These are phyloP conservation scores for Mus musculus DNA, from an alignment of 2,113 vertebrate species.

Conservation along the genomic window DNA sequence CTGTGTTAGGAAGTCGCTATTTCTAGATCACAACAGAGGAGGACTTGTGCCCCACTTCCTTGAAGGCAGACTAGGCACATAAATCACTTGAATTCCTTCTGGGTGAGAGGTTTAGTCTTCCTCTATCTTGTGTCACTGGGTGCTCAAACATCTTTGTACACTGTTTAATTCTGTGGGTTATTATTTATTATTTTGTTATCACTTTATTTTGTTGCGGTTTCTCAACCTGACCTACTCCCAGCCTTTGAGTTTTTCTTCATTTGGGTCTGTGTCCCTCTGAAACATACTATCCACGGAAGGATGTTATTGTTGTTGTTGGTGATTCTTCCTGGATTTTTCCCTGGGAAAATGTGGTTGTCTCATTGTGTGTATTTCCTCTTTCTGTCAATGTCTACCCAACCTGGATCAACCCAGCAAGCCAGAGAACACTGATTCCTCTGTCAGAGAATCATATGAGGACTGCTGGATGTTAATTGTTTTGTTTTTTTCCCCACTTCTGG, in stretches of 20 bases:
- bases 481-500: not conserved
- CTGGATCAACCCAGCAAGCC: not conserved
- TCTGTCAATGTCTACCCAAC: no score
- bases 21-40: not conserved
- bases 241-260: not conserved
- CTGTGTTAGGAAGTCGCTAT: not conserved
- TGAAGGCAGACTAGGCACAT: not conserved
- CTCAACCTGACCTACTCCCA: not conserved
- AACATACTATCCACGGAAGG: accelerated
- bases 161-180: not conserved
- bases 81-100: not conserved
- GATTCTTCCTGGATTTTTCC: not conserved
- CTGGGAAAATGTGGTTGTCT: not conserved
- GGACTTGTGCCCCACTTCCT: not conserved
- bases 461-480: not conserved
- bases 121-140: no score
- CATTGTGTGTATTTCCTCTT: not conserved
- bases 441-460: not conserved
- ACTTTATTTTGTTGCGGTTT: not conserved
- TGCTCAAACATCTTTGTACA: no score
- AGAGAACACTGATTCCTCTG: not conserved
- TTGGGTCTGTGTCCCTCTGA: not conserved
- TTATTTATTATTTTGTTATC: not conserved
- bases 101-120: not conserved
- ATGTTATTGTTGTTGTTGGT: not conserved